Conservation (phyloP, 2,888 invertebrate species). For the Lathronympha strigana region DNA sequence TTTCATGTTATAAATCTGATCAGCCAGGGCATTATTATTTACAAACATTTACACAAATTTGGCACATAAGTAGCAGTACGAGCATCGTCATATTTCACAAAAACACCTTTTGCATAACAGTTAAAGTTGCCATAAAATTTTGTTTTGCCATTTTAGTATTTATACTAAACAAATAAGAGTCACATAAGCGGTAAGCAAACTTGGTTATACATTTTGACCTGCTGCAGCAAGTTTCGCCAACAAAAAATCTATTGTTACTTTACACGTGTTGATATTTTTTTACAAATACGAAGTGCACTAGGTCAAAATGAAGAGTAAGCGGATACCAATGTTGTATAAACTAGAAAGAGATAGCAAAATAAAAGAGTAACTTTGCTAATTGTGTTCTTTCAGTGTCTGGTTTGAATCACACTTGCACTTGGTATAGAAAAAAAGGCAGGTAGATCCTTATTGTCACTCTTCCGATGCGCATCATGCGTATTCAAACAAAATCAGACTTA, state of each 20-base stretch:
- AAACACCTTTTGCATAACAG: constrained; percentile 61
- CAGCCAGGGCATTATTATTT: background rate
- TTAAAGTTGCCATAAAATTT: constrained; percentile 50
- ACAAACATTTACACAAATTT: background rate
- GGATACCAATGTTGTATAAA: background rate
- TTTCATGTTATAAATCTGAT: no score
- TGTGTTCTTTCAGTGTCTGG: background rate
- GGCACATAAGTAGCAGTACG: background rate
- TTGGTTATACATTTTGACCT: constrained; percentile 54
- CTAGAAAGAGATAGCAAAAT: background rate
- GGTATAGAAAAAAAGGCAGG: constrained; percentile 7
- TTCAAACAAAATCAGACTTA: background rate
- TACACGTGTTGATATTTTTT: constrained; percentile 56
- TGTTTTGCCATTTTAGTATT: constrained; percentile 36
- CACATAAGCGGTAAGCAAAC: constrained; percentile 6
- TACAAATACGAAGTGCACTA: constrained; percentile 8
- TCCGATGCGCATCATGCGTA: background rate
- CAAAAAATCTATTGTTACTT: constrained; percentile 53
- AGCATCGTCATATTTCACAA: constrained; percentile 26
- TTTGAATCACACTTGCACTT: constrained; percentile 7
- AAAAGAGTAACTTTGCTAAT: constrained; percentile 7
- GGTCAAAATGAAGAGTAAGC: constrained; percentile 20
- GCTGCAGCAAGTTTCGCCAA: constrained; percentile 50
- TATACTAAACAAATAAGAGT: background rate
- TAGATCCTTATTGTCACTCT: background rate